Evolutionary conservation across 2,797 vertebrate species (phyloP).

Genomic region (Rhyacichthys aspro): DNA sequence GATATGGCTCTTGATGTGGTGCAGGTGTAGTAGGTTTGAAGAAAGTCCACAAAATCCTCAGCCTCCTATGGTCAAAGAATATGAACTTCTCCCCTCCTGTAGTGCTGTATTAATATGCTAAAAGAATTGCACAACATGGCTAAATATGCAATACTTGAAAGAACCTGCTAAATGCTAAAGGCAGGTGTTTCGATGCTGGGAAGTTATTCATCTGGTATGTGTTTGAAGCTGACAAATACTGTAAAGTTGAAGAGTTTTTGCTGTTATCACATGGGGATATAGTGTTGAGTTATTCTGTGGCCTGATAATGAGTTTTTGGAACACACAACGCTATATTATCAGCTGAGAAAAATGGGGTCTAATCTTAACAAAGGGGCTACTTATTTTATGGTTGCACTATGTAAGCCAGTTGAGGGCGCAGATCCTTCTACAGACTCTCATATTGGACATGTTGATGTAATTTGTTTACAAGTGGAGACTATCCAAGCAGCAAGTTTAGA

Average conservation of each 20-base stretch:
- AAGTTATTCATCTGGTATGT: not conserved
- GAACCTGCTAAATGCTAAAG: not conserved
- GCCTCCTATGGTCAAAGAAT: conserved; percentile 16
- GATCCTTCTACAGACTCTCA: no score
- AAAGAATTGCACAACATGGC: conserved; percentile 13
- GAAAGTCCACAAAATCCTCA: conserved; percentile 39
- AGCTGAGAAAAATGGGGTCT: not conserved
- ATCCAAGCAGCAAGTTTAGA: no score
- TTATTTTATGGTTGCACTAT: not conserved
- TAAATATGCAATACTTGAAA: conserved; percentile 6
- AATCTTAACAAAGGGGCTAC: conserved; percentile 2
- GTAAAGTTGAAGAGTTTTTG: not conserved
- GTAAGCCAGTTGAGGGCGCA: no score
- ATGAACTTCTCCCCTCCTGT: conserved; percentile 13
- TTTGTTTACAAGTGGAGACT: no score
- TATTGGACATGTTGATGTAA: no score
- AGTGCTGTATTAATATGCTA: conserved; percentile 27
- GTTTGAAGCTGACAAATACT: not conserved
- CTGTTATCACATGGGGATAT: not conserved
- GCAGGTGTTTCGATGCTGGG: not conserved
- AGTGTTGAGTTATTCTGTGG: not conserved
- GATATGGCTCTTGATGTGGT: conserved; percentile 58
- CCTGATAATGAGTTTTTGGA: not conserved
- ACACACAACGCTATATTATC: not conserved
- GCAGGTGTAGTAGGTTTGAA: conserved; percentile 61